Conservation (phyloP, 2,113 vertebrate species). For the Calonectris borealis region DNA sequence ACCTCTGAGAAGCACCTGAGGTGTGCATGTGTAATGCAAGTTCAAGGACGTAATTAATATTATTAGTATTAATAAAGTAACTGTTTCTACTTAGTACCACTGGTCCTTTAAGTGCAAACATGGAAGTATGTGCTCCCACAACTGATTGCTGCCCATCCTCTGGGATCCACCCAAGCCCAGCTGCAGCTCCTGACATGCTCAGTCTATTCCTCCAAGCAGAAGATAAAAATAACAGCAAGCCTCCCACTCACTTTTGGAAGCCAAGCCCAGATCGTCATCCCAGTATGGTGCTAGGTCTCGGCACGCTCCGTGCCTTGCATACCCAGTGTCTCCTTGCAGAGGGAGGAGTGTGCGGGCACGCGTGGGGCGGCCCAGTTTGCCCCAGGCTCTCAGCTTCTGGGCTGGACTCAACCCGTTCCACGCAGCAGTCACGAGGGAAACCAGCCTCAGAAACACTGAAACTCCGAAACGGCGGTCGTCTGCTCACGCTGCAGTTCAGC, state of each 20-base stretch:
- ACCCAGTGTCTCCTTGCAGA: background rate
- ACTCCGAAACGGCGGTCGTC: rapidly evolving
- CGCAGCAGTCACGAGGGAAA: background rate
- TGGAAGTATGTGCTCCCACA: background rate
- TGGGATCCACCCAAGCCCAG: background rate
- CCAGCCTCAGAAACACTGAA: background rate
- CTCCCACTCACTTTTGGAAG: background rate
- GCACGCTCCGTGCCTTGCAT: background rate
- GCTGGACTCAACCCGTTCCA: background rate
- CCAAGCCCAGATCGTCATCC: background rate
- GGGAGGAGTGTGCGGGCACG: rapidly evolving
- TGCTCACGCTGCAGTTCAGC: background rate
- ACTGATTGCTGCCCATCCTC: background rate
- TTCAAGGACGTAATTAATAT: background rate
- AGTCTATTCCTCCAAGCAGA: background rate
- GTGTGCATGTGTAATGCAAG: too few species aligned
- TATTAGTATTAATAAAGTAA: background rate
- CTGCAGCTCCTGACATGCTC: background rate
- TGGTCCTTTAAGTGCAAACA: background rate
- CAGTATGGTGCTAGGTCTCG: rapidly evolving
- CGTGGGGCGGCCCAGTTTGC: background rate
- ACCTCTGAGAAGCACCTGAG: background rate
- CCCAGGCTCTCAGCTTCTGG: background rate
- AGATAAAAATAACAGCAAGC: background rate
- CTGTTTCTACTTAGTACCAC: background rate